phyloP scores from a whole-genome alignment of 2,113 vertebrate genomes.

The Choloepus hoffmanni region DNA sequence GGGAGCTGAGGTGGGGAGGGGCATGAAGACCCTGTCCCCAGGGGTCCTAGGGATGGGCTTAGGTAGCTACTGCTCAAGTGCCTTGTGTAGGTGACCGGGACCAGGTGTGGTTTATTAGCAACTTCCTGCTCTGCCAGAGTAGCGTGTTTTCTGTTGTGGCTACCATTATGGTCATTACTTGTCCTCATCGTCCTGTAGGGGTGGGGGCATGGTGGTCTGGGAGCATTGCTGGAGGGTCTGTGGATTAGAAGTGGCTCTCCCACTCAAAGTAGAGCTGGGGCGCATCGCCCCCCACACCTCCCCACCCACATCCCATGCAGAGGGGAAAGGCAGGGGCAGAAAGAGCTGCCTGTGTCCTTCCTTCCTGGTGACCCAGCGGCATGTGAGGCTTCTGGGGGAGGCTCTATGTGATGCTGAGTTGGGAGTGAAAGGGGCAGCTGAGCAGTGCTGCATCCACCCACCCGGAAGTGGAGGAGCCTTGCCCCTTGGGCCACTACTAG shows the following conservation, averaged over 20 bases:
- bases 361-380: background rate
- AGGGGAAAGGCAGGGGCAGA: background rate
- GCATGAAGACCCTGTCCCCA: background rate
- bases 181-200: background rate
- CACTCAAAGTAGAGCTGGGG: background rate
- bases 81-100: background rate
- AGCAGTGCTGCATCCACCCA: background rate
- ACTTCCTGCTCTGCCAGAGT: background rate
- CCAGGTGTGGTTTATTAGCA: background rate
- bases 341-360: background rate
- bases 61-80: background rate
- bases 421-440: background rate
- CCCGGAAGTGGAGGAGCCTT: background rate
- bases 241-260: background rate
- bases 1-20: background rate
- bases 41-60: background rate
- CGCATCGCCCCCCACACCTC: background rate
- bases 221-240: background rate
- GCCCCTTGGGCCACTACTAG: background rate
- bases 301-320: fast-evolving
- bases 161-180: background rate
- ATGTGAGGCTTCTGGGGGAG: background rate
- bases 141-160: background rate
- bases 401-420: background rate
- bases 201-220: background rate